A percentile compares a stretch with the other conserved stretches of the same genome.
Conservation (phyloP, 2,113 vertebrate species). For the Cacatua alba region DNA sequence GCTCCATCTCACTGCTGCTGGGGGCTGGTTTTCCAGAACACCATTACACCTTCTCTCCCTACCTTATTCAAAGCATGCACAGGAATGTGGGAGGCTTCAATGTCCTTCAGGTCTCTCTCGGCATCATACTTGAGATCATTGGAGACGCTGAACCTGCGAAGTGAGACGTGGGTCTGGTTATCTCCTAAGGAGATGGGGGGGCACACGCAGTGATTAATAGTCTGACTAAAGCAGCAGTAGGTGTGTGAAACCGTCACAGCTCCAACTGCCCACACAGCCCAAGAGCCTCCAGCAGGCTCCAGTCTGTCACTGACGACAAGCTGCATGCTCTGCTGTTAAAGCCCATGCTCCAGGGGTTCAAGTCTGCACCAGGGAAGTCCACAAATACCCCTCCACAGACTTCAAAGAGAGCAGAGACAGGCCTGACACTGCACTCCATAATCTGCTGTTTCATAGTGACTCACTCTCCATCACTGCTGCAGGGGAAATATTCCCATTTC, state of each 20-base stretch:
- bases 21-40: neutral
- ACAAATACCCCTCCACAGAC: fast-evolving
- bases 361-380: neutral
- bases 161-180: neutral
- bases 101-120: conserved; percentile 96
- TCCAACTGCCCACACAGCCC: neutral
- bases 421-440: neutral
- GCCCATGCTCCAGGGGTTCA: neutral
- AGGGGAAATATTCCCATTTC: conserved; percentile 23
- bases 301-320: neutral
- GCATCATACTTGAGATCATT: conserved; percentile 98
- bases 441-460: conserved; percentile 8
- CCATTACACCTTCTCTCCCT: neutral
- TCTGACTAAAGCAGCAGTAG: neutral
- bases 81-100: conserved; percentile 86
- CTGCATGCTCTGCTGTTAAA: neutral
- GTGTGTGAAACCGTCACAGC: neutral
- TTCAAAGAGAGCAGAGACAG: neutral
- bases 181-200: neutral
- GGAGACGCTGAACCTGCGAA: conserved; percentile 94
- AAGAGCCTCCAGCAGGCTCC: neutral
- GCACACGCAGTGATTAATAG: neutral
- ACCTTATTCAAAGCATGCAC: conserved; percentile 99
- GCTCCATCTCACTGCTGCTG: neutral
- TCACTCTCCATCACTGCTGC: conserved; percentile 1